Base-by-base conservation (phyloP, 2,888 invertebrate species). In the Hypena proboscidalis region DNA sequence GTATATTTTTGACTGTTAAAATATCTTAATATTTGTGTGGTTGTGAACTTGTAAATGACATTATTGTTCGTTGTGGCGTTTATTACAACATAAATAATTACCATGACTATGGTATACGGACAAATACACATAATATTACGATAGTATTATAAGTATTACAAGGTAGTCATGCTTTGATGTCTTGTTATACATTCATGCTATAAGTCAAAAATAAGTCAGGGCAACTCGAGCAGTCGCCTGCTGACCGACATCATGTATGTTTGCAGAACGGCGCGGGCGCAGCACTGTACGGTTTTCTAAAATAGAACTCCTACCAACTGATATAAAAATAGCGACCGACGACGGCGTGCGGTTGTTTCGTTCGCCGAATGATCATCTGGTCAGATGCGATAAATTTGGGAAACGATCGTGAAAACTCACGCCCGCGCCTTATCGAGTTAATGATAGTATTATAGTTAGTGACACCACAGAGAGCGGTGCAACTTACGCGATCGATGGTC, bases 401-500 rank as follows among this genome's bases (percentile, higher is more conserved):
- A 64, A 70, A 64, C 62, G 55, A 58, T 57, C 54, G 55, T 58
- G 64, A 68, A 57, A 70, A 66, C 67, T 54, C 73, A 81, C 88
- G 85, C 86, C 81, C 87, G 84, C 77, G 76, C 81, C 81, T 68
- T 67, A 45, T 70, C 51, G 47, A 75, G 88, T 90, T 87, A 90
- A 85, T 87, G 74, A 79, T 77, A 72, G 82, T 70, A 76, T 77
- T 79, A 80, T 64, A 73, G 88, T 90, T 90, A 90, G 90, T 90
- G 89, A 89, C 90, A 90, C 90, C 90, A 90, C 87, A 84, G 80
- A 85, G 83, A 90, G 90, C 89, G 89, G 90, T 90, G 90, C 84
- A 84, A 91, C 91, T 91, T 91, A 91, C 91, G 85, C 85, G 86
- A 90, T 91, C 85, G 91, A 91, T 74, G 91, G 90, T 91, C 91